phyloP scores from a whole-genome alignment of 2,113 vertebrate species.

The western clawed frog (Xenopus tropicalis) region UCB_Xtro_10.0 CM004447.2:142510501-142511000 shows the following conservation, averaged over 20 bases:
- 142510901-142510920: too few species aligned
- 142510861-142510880: too few species aligned
- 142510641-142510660: neutral
- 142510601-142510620: slow-evolving; percentile 19
- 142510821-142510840: neutral
- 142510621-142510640: neutral
- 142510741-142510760: neutral
- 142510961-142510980: too few species aligned
- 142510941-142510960: too few species aligned
- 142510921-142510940: too few species aligned
- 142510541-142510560: too few species aligned
- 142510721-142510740: neutral
- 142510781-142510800: slow-evolving; percentile 22
- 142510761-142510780: neutral
- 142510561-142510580: too few species aligned
- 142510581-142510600: neutral
- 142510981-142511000: too few species aligned
- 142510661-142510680: neutral
- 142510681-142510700: neutral
- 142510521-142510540: too few species aligned
- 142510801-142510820: neutral
- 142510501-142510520: too few species aligned
- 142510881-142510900: too few species aligned
- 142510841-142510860: neutral
- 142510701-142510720: slow-evolving; percentile 14